Conservation (phyloP, 2,113 vertebrate genomes). For the Pyrgilauda ruficollis region DNA sequence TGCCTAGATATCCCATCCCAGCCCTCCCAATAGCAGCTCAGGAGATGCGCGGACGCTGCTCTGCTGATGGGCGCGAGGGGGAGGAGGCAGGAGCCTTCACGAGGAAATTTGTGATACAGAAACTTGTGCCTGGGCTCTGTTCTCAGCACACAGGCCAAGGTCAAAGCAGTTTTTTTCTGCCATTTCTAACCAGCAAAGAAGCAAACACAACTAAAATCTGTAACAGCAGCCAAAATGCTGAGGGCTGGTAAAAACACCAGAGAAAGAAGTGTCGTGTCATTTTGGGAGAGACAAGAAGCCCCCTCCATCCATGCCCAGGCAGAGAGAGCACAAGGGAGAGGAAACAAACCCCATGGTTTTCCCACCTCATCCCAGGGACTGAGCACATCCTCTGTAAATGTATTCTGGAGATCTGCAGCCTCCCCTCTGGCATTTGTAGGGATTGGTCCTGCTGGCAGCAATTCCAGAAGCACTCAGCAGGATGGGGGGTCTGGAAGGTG, state of each 20-base stretch:
- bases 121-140: neutral
- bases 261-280: neutral
- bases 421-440: neutral
- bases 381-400: neutral
- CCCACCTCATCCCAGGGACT: neutral
- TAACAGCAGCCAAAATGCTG: neutral
- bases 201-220: constrained; percentile 23
- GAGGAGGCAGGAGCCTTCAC: neutral
- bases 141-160: constrained; percentile 60
- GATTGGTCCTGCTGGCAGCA: neutral
- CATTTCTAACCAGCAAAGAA: constrained; percentile 10
- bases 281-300: neutral
- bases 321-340: neutral
- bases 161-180: constrained; percentile 41
- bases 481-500: neutral
- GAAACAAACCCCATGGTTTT: neutral
- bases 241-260: neutral
- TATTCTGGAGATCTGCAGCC: neutral
- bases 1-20: fast-evolving
- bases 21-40: fast-evolving
- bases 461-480: fast-evolving
- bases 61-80: neutral
- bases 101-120: constrained; percentile 44
- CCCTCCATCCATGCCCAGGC: too few relatives aligned
- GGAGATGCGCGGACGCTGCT: fast-evolving